Conservation (phyloP, 2,888 invertebrate genomes). For the Ypsolopha sequella region DNA sequence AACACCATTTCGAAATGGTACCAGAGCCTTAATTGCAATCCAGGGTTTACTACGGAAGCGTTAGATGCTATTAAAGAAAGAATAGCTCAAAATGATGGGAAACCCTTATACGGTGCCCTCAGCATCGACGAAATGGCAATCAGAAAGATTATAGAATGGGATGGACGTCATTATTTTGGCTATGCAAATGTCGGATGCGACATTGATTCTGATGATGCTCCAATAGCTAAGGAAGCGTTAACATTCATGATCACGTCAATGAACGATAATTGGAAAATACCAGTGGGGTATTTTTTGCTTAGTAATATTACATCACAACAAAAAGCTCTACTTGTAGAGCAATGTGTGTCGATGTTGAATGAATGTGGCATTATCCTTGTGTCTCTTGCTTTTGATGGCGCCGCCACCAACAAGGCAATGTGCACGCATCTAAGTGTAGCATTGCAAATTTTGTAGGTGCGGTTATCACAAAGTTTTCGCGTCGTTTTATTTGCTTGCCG, state of each 20-base stretch:
- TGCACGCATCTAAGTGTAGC: conserved; percentile 1
- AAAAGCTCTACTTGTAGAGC: conserved; percentile 7
- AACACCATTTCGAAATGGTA: conserved; percentile 1
- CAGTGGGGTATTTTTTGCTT: conserved; percentile 10
- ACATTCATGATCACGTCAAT: conserved; percentile 9
- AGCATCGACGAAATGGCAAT: conserved; percentile 11
- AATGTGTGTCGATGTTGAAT: conserved; percentile 5
- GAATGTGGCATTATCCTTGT: conserved; percentile 6
- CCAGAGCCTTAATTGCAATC: background rate
- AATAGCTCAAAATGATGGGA: background rate
- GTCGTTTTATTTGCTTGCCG: too few species aligned
- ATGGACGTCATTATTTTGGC: conserved; percentile 4
- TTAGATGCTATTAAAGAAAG: background rate
- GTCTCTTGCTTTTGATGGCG: conserved; percentile 5
- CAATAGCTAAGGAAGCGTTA: conserved; percentile 9
- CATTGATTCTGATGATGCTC: conserved; percentile 6
- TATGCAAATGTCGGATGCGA: conserved; percentile 9
- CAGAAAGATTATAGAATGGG: conserved; percentile 8
- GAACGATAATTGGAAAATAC: conserved; percentile 11
- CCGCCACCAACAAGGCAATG: conserved; percentile 9
- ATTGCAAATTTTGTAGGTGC: too few species aligned
- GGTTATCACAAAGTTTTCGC: too few species aligned
- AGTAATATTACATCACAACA: conserved; percentile 6
- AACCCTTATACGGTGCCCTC: conserved; percentile 7
- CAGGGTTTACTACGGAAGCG: background rate